phyloP scores from a whole-genome alignment of 2,113 vertebrate genomes.

The Motacilla alba region DNA sequence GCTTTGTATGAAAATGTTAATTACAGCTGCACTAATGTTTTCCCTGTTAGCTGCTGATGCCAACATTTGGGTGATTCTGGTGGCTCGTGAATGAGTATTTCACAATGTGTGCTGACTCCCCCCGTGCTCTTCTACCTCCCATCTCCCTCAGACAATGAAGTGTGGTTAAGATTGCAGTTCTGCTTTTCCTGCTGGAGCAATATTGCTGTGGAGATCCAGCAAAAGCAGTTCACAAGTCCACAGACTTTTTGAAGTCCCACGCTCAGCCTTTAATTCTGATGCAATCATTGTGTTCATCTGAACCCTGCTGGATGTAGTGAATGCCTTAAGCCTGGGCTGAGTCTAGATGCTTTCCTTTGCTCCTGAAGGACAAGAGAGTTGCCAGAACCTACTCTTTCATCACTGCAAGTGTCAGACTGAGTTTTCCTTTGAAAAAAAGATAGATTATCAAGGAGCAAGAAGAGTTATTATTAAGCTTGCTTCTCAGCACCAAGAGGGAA shows the following conservation, averaged over 20 bases:
- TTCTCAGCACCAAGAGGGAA: neutral
- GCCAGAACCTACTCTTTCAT: neutral
- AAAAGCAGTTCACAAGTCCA: neutral
- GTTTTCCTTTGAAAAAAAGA: neutral
- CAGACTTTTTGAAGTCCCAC: neutral
- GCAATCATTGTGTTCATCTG: neutral
- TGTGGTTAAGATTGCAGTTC: neutral
- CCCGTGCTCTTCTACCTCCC: accelerated
- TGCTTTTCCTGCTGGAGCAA: neutral
- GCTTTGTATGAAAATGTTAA: accelerated
- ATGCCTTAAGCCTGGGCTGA: neutral
- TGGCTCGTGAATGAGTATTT: neutral
- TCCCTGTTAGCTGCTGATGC: neutral
- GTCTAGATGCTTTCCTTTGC: neutral
- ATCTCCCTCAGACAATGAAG: accelerated
- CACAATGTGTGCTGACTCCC: neutral
- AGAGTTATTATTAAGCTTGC: neutral
- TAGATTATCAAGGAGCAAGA: neutral
- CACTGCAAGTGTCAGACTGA: neutral
- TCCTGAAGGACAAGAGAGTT: neutral
- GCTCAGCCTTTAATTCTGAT: neutral
- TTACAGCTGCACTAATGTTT: neutral
- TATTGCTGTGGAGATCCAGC: neutral
- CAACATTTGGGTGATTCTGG: neutral
- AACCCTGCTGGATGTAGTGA: neutral